Conservation (phyloP, 2,113 vertebrate genomes). For the Hypanus sabinus region DNA sequence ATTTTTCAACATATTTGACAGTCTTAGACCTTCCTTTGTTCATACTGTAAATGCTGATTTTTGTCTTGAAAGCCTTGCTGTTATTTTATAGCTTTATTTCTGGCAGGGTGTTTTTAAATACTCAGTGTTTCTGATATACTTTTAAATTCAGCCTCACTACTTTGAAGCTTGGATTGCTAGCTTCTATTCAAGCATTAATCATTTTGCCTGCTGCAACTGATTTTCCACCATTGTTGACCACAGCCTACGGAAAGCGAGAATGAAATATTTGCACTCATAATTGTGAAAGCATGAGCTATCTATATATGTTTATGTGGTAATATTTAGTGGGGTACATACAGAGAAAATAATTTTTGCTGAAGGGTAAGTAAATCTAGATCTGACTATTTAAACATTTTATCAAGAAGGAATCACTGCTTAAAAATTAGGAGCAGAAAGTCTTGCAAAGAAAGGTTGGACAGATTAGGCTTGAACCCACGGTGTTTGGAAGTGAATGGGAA, state of each 20-base stretch:
- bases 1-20: slow-evolving; percentile 5
- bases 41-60: not conserved
- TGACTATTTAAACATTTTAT: no score
- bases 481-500: no score
- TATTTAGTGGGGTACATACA: not conserved
- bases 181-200: not conserved
- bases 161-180: not conserved
- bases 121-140: not conserved
- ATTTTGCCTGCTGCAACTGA: not conserved
- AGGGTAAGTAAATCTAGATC: not conserved
- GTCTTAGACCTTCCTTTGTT: not conserved
- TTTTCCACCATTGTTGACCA: not conserved
- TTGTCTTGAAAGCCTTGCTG: not conserved
- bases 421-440: no score
- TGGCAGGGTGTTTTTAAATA: not conserved
- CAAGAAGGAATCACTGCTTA: no score
- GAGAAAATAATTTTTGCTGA: not conserved
- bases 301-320: not conserved
- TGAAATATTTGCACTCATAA: not conserved
- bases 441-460: no score
- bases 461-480: no score
- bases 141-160: no score
- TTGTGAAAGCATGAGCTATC: not conserved
- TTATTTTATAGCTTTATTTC: not conserved
- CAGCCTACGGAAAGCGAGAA: not conserved